These are phyloP conservation scores for Pseudorectes ferrugineus DNA, from an alignment of 2,113 vertebrate species.

Conservation along the genomic window DNA sequence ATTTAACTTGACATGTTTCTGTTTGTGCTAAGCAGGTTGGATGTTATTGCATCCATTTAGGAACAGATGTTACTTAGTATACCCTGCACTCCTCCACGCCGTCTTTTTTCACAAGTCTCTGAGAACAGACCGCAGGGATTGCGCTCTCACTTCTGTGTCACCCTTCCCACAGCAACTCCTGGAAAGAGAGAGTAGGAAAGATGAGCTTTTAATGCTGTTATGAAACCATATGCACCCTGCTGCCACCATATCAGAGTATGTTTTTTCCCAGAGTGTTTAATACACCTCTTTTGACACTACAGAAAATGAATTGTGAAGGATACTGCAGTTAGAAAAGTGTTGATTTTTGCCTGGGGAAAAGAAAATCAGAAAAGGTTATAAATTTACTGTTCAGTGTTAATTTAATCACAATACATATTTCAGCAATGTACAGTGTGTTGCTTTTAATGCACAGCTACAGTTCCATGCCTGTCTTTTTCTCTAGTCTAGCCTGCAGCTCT, in stretches of 20 bases:
- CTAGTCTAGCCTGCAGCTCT: constrained; percentile 35
- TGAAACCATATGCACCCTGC: not conserved
- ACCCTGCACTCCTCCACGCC: not conserved
- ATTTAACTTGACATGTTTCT: constrained; percentile 1
- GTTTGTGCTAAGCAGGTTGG: not conserved
- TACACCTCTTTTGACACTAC: constrained; percentile 11
- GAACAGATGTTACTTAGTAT: constrained; percentile 36
- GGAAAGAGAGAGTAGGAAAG: constrained; percentile 27
- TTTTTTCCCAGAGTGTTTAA: not conserved
- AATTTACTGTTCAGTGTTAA: constrained; percentile 43
- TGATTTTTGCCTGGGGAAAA: constrained; percentile 35
- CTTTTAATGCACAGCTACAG: not conserved
- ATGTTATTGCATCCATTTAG: not conserved
- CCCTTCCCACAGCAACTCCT: constrained; percentile 12
- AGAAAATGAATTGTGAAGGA: constrained; percentile 8
- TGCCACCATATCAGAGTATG: not conserved
- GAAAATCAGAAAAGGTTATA: constrained; percentile 21
- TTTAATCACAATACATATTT: constrained; percentile 41
- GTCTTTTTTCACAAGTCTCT: constrained; percentile 1
- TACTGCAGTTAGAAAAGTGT: constrained; percentile 2
- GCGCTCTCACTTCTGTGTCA: not conserved
- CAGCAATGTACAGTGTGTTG: not conserved
- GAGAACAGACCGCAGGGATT: not conserved
- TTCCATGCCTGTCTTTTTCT: not conserved
- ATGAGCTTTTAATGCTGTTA: constrained; percentile 39